These are phyloP conservation scores for Acrocephalus arundinaceus DNA, from an alignment of 2,113 vertebrate genomes.

Conservation along the genomic window DNA sequence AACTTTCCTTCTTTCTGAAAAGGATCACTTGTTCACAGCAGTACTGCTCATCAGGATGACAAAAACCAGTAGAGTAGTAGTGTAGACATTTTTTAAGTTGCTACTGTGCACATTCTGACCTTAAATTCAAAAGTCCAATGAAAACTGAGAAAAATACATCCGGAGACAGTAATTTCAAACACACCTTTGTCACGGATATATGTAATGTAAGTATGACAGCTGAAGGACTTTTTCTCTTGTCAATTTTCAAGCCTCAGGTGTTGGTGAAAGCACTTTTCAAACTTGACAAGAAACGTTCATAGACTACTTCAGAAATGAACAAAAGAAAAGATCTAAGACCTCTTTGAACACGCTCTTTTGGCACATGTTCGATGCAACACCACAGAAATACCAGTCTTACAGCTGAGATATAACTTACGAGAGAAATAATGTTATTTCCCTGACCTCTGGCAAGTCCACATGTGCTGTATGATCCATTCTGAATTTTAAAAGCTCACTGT, in stretches of 20 bases:
- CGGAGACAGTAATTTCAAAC: background rate
- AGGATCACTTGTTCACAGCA: background rate
- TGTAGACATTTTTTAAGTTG: background rate
- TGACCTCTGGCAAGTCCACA: background rate
- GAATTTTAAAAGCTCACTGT: conserved; percentile 22
- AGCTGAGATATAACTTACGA: background rate
- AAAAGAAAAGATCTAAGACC: conserved; percentile 70
- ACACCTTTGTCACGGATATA: background rate
- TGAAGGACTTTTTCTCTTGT: background rate
- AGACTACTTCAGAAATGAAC: conserved; percentile 67
- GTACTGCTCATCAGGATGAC: background rate
- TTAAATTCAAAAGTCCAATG: conserved; percentile 13
- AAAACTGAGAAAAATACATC: background rate
- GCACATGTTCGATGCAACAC: conserved; percentile 43
- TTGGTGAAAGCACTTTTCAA: conserved; percentile 67
- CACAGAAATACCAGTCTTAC: conserved; percentile 30
- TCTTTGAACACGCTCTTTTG: conserved; percentile 63
- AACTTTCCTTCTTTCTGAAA: background rate
- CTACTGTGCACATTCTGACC: background rate
- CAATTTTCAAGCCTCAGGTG: conserved; percentile 59
- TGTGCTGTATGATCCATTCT: background rate
- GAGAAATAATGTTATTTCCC: background rate
- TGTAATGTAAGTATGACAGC: background rate
- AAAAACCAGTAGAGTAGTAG: background rate
- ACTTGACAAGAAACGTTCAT: conserved; percentile 58